A percentile compares a stretch with the other conserved stretches of the same genome.
phyloP scores from a whole-genome alignment of 2,113 vertebrate species.

The Suricata suricatta region DNA sequence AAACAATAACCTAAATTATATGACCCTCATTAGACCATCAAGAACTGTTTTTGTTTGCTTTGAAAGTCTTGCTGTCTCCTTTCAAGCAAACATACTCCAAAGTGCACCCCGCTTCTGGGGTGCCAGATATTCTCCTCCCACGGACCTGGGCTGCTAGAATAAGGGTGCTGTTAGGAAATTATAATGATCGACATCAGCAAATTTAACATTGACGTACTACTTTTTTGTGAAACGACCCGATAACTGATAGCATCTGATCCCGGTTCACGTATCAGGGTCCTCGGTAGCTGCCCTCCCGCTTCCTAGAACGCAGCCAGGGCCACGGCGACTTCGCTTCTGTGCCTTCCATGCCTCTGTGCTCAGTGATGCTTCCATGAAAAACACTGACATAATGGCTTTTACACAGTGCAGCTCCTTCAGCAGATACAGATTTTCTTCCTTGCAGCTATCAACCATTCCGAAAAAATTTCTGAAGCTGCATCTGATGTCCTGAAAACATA shows the following conservation, averaged over 20 bases:
- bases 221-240: background rate
- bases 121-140: background rate
- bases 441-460: slow-evolving; percentile 56
- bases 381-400: background rate
- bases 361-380: background rate
- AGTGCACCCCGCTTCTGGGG: background rate
- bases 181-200: background rate
- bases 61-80: background rate
- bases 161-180: background rate
- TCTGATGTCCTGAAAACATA: slow-evolving; percentile 70
- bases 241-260: background rate
- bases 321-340: background rate
- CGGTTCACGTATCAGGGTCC: background rate
- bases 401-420: slow-evolving; percentile 43
- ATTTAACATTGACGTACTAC: background rate
- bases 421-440: background rate
- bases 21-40: background rate
- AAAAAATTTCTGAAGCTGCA: slow-evolving; percentile 34
- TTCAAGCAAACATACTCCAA: background rate
- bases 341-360: background rate
- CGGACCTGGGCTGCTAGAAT: background rate
- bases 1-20: background rate
- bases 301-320: background rate
- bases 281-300: background rate
- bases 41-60: background rate